These are phyloP conservation scores for Spodoptera litura DNA, from an alignment of 1,140 invertebrate genomes.

Conservation along the genomic window DNA sequence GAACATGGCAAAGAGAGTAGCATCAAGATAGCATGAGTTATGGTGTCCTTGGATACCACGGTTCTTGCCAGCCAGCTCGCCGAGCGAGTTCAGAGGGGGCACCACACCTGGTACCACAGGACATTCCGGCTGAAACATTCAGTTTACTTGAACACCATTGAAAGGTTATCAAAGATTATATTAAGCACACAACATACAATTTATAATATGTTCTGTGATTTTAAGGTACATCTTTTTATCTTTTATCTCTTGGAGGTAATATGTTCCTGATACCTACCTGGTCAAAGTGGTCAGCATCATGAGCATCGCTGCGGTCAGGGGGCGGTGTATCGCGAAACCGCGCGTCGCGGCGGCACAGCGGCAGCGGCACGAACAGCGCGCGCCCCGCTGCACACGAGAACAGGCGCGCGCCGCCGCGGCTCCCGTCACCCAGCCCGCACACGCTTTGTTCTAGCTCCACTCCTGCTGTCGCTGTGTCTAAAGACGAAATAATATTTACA, in stretches of 20 bases:
- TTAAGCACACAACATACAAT: no score
- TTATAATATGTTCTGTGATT: no score
- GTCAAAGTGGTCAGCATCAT: slow-evolving; percentile 66
- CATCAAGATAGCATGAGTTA: slow-evolving; percentile 99
- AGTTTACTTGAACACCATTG: not conserved
- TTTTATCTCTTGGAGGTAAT: no score
- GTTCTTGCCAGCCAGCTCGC: slow-evolving; percentile 91
- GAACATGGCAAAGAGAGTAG: slow-evolving; percentile 98
- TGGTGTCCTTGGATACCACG: slow-evolving; percentile 98
- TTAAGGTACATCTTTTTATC: no score
- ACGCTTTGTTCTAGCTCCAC: slow-evolving; percentile 92
- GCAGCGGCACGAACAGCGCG: slow-evolving; percentile 92
- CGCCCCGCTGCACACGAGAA: slow-evolving; percentile 91
- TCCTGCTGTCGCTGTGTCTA: slow-evolving; percentile 84
- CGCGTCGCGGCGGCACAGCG: slow-evolving; percentile 92
- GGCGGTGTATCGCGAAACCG: slow-evolving; percentile 89
- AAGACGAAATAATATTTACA: not conserved
- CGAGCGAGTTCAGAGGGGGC: slow-evolving; percentile 89
- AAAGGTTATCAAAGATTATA: no score
- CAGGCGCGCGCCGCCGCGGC: slow-evolving; percentile 89
- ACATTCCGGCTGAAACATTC: slow-evolving; percentile 87
- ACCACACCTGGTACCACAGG: slow-evolving; percentile 92
- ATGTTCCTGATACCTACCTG: slow-evolving; percentile 61
- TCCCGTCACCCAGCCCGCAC: slow-evolving; percentile 91
- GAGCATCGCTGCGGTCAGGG: slow-evolving; percentile 66